A percentile compares a stretch with the other conserved stretches of the same genome.
These are phyloP conservation scores for Actinernus sp. DNA, from an alignment of 92 coral and sea anemone species.

Conservation along the genomic window DNA sequence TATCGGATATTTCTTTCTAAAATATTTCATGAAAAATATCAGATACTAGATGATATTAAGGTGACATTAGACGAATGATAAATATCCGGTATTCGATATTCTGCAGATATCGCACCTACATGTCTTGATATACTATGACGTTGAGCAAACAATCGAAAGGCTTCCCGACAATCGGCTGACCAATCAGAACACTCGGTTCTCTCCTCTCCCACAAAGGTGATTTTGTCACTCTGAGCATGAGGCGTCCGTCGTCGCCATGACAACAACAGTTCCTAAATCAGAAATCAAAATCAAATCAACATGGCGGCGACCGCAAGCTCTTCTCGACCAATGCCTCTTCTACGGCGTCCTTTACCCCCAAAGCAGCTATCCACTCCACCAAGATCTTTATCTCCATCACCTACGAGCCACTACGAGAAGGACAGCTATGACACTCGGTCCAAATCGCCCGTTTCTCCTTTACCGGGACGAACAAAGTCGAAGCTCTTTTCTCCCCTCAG, in stretches of 20 bases:
- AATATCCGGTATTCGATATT: too few species aligned
- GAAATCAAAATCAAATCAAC: slow-evolving; percentile 27
- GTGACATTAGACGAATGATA: too few species aligned
- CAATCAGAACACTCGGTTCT: too few species aligned
- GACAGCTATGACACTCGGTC: slow-evolving; percentile 3
- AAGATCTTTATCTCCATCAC: slow-evolving; percentile 28
- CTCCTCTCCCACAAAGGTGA: too few species aligned
- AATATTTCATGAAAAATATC: too few species aligned
- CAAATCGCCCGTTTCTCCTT: slow-evolving; percentile 45
- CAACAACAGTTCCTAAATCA: slow-evolving; percentile 11
- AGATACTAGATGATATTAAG: too few species aligned
- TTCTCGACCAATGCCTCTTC: slow-evolving; percentile 70
- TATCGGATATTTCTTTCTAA: too few species aligned
- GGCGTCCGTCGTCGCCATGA: slow-evolving; percentile 55
- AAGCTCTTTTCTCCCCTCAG: slow-evolving; percentile 5
- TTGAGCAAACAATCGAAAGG: too few species aligned
- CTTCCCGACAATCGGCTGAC: too few species aligned
- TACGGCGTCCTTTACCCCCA: slow-evolving; percentile 98
- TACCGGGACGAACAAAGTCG: slow-evolving; percentile 19
- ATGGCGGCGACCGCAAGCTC: slow-evolving; percentile 94
- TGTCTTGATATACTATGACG: too few species aligned
- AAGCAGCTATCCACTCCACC: slow-evolving; percentile 63
- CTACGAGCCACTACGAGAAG: slow-evolving; percentile 23
- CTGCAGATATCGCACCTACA: too few species aligned
- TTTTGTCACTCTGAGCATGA: too few species aligned